These are phyloP conservation scores for Potamarius usumacintae DNA, from an alignment of 2,113 vertebrate genomes.

Conservation along the genomic window DNA sequence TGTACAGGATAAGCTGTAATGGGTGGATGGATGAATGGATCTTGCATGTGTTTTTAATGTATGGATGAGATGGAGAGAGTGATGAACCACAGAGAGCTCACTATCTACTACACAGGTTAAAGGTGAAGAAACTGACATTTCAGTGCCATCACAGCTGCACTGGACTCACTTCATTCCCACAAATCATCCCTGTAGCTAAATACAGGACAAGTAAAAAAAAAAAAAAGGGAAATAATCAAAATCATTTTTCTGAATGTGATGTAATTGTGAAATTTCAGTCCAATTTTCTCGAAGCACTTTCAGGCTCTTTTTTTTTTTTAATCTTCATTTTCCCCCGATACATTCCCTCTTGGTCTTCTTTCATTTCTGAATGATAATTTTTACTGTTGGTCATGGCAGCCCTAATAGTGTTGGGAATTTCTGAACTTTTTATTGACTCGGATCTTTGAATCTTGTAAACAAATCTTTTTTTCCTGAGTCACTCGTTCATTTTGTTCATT, in stretches of 20 bases:
- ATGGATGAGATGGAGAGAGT: neutral
- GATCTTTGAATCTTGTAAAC: too few species aligned
- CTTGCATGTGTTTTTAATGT: neutral
- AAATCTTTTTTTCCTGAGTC: too few species aligned
- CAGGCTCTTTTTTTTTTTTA: neutral
- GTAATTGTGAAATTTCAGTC: neutral
- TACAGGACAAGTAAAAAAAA: neutral
- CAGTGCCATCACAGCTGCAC: conserved; percentile 52
- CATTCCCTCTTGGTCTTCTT: neutral
- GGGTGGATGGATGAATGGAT: too few species aligned
- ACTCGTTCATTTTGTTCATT: too few species aligned
- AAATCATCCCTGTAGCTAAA: neutral
- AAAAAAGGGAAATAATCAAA: neutral
- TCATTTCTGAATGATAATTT: neutral
- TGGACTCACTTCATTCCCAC: conserved; percentile 54
- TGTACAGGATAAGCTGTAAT: too few species aligned
- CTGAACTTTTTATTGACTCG: too few species aligned
- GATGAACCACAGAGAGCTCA: neutral
- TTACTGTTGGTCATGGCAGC: neutral
- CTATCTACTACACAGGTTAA: neutral
- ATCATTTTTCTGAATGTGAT: neutral
- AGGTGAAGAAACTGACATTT: conserved; percentile 44
- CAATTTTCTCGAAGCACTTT: neutral
- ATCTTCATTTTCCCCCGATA: neutral
- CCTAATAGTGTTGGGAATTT: neutral